Conservation (phyloP, 2,888 invertebrate genomes). For the Iselma pallidipennis region DNA sequence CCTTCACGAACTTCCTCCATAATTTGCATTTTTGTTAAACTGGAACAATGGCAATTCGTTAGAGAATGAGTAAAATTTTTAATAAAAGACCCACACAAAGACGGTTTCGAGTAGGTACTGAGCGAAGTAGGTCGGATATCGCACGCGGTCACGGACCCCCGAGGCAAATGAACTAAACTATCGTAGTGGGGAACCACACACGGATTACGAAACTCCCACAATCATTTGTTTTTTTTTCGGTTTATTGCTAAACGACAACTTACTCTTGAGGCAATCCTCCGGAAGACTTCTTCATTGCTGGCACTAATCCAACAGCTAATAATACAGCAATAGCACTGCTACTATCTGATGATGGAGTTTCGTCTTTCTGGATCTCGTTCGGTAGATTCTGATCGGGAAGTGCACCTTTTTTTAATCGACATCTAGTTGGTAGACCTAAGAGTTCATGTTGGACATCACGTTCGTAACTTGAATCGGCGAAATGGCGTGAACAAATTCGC, state of each 20-base stretch:
- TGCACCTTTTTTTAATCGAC: slow-evolving; percentile 59
- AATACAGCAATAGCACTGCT: slow-evolving; percentile 57
- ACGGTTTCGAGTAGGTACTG: slow-evolving; percentile 9
- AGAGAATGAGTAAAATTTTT: background rate
- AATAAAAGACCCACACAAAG: slow-evolving; percentile 22
- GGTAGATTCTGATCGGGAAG: slow-evolving; percentile 53
- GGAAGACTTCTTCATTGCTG: slow-evolving; percentile 42
- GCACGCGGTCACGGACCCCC: slow-evolving; percentile 44
- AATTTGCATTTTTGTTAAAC: slow-evolving; percentile 65
- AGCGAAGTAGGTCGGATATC: slow-evolving; percentile 39
- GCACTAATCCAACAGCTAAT: slow-evolving; percentile 61
- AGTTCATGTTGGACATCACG: slow-evolving; percentile 62
- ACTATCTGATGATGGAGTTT: slow-evolving; percentile 31
- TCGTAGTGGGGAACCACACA: slow-evolving; percentile 10
- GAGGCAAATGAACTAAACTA: slow-evolving; percentile 46
- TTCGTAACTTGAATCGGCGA: slow-evolving; percentile 59
- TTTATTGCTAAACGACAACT: slow-evolving; percentile 34
- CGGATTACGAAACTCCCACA: slow-evolving; percentile 22
- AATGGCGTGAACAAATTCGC: slow-evolving; percentile 61
- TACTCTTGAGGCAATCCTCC: slow-evolving; percentile 56
- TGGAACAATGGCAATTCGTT: slow-evolving; percentile 48
- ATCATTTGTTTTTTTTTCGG: background rate
- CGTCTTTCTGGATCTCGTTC: slow-evolving; percentile 41
- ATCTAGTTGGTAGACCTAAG: slow-evolving; percentile 59
- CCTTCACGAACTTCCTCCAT: slow-evolving; percentile 61